phyloP scores from a whole-genome alignment of 1,140 invertebrate species.

The Drosophila nasuta region DNA sequence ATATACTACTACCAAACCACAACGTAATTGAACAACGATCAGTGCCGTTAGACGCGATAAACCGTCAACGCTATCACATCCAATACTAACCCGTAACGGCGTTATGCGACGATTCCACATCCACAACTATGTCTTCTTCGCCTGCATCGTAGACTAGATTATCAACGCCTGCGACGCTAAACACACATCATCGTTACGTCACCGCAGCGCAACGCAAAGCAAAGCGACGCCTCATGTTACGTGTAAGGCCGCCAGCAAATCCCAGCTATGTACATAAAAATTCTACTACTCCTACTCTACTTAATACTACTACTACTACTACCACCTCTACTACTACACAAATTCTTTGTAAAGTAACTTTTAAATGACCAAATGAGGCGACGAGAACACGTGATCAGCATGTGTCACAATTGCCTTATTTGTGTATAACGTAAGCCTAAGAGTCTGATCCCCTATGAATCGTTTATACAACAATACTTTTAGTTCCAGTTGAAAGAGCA shows the following conservation, averaged over 20 bases:
- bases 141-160: neutral
- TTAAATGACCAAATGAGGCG: conserved; percentile 34
- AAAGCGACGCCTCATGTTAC: conserved; percentile 52
- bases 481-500: conserved; percentile 21
- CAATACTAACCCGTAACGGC: conserved; percentile 57
- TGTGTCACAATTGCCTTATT: conserved; percentile 44
- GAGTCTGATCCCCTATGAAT: conserved; percentile 6
- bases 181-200: conserved; percentile 7
- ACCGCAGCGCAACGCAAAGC: conserved; percentile 17
- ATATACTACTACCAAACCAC: conserved; percentile 42
- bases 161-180: conserved; percentile 8
- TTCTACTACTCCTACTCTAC: conserved; percentile 3
- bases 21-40: conserved; percentile 47
- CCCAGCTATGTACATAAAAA: conserved; percentile 45
- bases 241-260: conserved; percentile 70
- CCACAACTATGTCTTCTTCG: conserved; percentile 7
- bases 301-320: neutral
- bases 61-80: conserved; percentile 59
- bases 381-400: conserved; percentile 39
- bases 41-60: conserved; percentile 27
- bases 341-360: conserved; percentile 16
- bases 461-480: conserved; percentile 2
- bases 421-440: conserved; percentile 32
- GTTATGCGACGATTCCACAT: conserved; percentile 40
- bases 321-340: conserved; percentile 25